phyloP scores from a whole-genome alignment of 2,113 vertebrate species.

The Burhinus bistriatus region DNA sequence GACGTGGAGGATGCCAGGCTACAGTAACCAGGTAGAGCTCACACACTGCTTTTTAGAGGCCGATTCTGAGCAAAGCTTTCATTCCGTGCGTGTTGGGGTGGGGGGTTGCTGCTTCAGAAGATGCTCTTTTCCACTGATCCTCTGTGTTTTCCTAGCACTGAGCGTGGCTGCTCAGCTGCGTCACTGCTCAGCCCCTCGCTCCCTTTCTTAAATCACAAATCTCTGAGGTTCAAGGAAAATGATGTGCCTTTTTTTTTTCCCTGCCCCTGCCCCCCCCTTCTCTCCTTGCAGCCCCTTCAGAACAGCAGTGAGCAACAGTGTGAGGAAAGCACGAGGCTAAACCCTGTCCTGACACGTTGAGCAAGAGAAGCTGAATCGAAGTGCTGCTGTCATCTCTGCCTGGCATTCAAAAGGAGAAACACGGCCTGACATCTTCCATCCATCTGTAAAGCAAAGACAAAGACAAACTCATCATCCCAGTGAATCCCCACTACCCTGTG shows the following conservation, averaged over 20 bases:
- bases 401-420: conserved; percentile 69
- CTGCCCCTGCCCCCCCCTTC: not conserved
- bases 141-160: not conserved
- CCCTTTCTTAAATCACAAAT: not conserved
- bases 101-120: not conserved
- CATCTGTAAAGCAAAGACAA: conserved; percentile 51
- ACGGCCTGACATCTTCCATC: conserved; percentile 56
- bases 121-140: not conserved
- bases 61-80: not conserved
- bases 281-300: conserved; percentile 48
- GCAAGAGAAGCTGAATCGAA: conserved; percentile 46
- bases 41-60: not conserved
- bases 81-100: not conserved
- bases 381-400: conserved; percentile 65
- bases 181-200: not conserved
- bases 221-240: not conserved
- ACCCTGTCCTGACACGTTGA: conserved; percentile 64
- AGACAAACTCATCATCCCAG: conserved; percentile 29
- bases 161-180: not conserved
- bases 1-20: conserved; percentile 79
- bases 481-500: not conserved
- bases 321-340: conserved; percentile 56
- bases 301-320: conserved; percentile 44
- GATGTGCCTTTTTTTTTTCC: not conserved
- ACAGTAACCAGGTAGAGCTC: conserved; percentile 79